Percentiles rank a stretch among this genome's conserved stretches.
phyloP scores from a whole-genome alignment of 2,888 invertebrate genomes.

The Hymenopus coronatus region DNA sequence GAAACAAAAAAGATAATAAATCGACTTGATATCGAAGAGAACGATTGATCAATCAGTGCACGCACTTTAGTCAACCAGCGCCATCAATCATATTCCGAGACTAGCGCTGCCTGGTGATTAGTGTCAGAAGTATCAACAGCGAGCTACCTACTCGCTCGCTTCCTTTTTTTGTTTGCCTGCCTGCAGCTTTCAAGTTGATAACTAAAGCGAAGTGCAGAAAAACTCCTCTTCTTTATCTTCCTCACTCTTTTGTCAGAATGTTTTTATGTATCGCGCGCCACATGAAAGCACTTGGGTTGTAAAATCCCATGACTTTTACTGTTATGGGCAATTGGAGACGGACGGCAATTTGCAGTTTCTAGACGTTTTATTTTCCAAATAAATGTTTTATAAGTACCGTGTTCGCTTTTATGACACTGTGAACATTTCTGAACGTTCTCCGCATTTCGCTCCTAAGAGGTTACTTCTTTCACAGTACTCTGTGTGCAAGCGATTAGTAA shows the following conservation, averaged over 20 bases:
- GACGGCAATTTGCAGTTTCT: neutral
- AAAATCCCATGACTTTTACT: neutral
- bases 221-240: neutral
- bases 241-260: neutral
- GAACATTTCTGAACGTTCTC: neutral
- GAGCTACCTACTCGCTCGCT: neutral
- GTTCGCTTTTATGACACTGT: neutral
- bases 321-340: neutral
- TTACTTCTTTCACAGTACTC: no score
- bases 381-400: neutral
- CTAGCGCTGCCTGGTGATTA: neutral
- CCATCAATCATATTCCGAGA: neutral
- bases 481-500: no score
- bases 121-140: neutral
- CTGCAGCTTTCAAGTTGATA: neutral
- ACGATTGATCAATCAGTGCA: neutral
- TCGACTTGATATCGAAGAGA: neutral
- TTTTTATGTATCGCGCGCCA: neutral
- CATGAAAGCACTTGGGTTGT: neutral
- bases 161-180: neutral
- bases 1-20: neutral
- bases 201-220: neutral
- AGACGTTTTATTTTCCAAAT: neutral
- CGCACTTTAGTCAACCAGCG: neutral
- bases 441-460: no score